Evolutionary conservation across 2,113 vertebrate genomes (phyloP), one percentile per base, ranked within the genome.

Genomic region (Scopus umbretta): DNA sequence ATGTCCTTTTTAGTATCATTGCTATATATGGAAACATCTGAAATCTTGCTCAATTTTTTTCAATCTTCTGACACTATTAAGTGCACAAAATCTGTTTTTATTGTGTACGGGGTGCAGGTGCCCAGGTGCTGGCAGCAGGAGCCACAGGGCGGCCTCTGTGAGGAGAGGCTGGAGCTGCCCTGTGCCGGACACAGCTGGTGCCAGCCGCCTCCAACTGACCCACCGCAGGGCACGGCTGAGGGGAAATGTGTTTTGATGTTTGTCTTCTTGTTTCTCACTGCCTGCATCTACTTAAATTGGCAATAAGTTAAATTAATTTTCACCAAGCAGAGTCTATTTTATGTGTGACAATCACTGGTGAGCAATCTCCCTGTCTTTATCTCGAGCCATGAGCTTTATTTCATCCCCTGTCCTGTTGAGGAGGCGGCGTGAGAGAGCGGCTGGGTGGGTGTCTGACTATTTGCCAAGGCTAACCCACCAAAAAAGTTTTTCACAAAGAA

Each of bases 91-190:
- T 34, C 63, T 38, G 16, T 0, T 62, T 68, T 70, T 56, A 38
- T 43, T 55, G 2, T 34, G 16, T 50, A 23, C 1, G 0, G 14
- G 1, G 12, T 14, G 8, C 36, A 18, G n/a, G 36, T 18, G 7
- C 6, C 32, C 13, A 15, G 27, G 17, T 4, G 1, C 7, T 17
- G 59, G 42, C 16, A n/a, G 20, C 0, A 4, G n/a, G 15, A 6
- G 20, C 67, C 42, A n/a, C 23, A 5, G 10, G 16, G 25, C 0
- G 2, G 11, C 5, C 21, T 14, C 59, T 73, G 10, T 78, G 36
- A 36, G 42, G 49, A 40, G 52, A 3, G 19, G 18, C 23, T 0
- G 3, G 12, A 43, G 25, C 30, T 66, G 42, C 15, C 43, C 52
- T 1, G 1, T 4, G 30, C 29, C 1, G 1, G 52, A 36, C 36